Evolutionary conservation across 2,113 vertebrate genomes (phyloP), one percentile per base, ranked within the genome.

Genomic region (Microcebus griseorufus): DNA sequence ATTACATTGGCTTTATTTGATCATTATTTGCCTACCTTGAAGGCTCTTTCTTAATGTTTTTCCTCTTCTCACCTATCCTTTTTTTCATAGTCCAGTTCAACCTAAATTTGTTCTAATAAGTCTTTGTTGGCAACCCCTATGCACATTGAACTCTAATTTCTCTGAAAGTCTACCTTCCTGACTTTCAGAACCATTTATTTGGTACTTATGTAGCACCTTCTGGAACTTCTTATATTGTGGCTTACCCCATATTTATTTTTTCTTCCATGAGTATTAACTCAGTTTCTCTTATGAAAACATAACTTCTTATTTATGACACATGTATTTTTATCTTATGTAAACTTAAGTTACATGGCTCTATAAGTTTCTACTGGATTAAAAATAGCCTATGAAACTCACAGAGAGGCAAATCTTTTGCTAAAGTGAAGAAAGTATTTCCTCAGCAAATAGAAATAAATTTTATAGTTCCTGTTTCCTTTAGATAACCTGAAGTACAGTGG

Each of bases 281-380:
- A 83, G 23, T 67, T 93, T 96, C 27, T 83, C 34, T 84, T 91
- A 67, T 73, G 60, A 94, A 55, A 88, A 93, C 25, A 93, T 87
- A 72, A 78, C 39, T 69, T 69, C 42, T 91, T n/a, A 10, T 48
- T 27, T 89, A 85, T 34, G 45, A 9, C 27, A 22, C 3, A 83
- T 86, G 67, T 86, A 86, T 88, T 93, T 86, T 76, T 96, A 84
- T 53, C 37, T 39, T 88, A 67, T 58, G 2, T 85, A 87, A 94
- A 88, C 62, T 78, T 72, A 67, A 39, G 80, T 79, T 78, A 42
- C 17, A 93, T 81, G 16, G 11, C 16, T 90, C 20, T 20, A 42
- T 75, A 64, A 90, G 32, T 72, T 45, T 97, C 42, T 94, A 10
- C 62, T 85, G 14, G 62, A 89, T 78, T 95, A 85, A 93, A 88